phyloP scores from a whole-genome alignment of 2,888 invertebrate species.

The Tachina fera region DNA sequence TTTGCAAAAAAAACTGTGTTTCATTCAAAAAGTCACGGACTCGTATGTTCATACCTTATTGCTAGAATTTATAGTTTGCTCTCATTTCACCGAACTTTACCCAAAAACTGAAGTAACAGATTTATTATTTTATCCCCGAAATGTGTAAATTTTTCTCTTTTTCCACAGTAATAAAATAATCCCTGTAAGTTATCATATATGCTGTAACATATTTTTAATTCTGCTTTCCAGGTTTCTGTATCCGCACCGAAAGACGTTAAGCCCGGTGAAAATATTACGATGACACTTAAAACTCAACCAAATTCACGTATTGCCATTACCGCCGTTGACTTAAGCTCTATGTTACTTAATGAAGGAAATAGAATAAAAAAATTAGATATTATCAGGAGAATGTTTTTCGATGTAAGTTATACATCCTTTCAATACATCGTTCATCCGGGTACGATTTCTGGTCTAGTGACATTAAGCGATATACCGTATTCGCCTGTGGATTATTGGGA shows the following conservation, averaged over 20 bases:
- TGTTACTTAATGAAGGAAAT: neutral
- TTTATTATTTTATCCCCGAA: too few species aligned
- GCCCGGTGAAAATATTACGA: slow-evolving; percentile 89
- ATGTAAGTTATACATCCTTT: neutral
- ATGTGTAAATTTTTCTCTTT: too few species aligned
- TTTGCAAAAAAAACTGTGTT: too few species aligned
- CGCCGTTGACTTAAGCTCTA: slow-evolving; percentile 43
- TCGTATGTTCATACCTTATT: too few species aligned
- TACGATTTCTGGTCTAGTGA: slow-evolving; percentile 76
- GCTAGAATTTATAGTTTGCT: too few species aligned
- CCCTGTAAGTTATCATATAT: too few species aligned
- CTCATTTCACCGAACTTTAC: too few species aligned
- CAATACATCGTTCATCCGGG: neutral
- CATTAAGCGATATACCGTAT: slow-evolving; percentile 76
- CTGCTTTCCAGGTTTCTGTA: slow-evolving; percentile 85
- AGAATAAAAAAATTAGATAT: neutral
- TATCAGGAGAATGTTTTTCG: neutral
- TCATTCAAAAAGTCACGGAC: too few species aligned
- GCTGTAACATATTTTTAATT: neutral
- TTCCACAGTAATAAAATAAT: too few species aligned
- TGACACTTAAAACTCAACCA: slow-evolving; percentile 90
- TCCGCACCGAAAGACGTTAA: slow-evolving; percentile 86
- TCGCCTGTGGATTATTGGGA: too few species aligned
- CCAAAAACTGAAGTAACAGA: too few species aligned
- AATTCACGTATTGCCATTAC: slow-evolving; percentile 91